Conservation (phyloP, 2,113 vertebrate genomes). For the Erinaceus europaeus region DNA sequence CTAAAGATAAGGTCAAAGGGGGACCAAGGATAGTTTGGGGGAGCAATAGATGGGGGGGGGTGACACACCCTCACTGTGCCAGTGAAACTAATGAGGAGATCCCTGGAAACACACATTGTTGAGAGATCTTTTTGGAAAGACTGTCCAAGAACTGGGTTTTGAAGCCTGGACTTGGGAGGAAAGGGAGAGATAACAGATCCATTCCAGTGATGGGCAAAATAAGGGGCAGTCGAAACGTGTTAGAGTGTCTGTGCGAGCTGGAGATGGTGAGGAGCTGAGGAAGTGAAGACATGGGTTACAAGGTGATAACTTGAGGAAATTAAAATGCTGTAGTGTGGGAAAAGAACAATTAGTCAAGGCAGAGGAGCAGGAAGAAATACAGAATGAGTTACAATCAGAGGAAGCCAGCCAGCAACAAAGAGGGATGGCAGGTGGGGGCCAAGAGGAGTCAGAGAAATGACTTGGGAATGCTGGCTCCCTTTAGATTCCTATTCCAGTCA, state of each 20-base stretch:
- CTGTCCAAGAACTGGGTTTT: background rate
- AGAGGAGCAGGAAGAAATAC: conserved; percentile 71
- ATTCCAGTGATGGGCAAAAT: background rate
- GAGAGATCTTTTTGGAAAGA: no score
- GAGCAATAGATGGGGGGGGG: background rate
- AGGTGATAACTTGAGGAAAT: conserved; percentile 55
- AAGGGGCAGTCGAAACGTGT: background rate
- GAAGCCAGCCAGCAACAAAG: conserved; percentile 49
- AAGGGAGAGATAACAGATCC: background rate
- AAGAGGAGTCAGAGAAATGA: background rate
- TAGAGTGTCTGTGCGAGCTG: background rate
- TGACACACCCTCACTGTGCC: background rate
- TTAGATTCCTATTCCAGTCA: background rate
- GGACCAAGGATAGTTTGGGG: background rate
- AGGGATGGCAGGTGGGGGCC: background rate
- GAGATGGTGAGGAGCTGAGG: background rate
- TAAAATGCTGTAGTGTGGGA: conserved; percentile 59
- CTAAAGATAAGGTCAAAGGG: background rate
- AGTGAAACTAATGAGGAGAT: background rate
- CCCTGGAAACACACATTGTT: background rate
- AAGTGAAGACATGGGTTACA: conserved; percentile 9
- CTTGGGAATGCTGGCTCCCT: conserved; percentile 2
- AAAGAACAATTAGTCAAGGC: conserved; percentile 65
- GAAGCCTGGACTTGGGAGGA: background rate
- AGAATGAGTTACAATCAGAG: conserved; percentile 71